Base-by-base conservation (phyloP, 2,797 vertebrate genomes). In the Diceros bicornis region DNA sequence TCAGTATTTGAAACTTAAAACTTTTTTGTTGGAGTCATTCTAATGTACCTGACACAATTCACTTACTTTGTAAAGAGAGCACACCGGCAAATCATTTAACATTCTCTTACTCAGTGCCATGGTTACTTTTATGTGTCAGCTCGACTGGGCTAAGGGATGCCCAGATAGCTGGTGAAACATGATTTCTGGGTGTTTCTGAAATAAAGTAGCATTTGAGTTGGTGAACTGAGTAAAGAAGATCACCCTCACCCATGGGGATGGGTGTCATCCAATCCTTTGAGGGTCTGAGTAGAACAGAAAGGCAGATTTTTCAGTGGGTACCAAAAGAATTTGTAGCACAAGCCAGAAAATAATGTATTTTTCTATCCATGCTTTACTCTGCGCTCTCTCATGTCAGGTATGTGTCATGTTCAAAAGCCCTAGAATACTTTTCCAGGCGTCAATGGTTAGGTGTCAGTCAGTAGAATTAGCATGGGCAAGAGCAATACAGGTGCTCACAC, bases 31-130 rank as follows among this genome's bases (percentile, higher is more conserved):
- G 20, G 66, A 14, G 69, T 27, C 12, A 1, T 11, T 32, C 4
- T 11, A 0, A 4, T 4, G 17, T 16, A 41, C 66, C 55, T 52
- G 52, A 37, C 4, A 2, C n/a, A 21, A n/a, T 12, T 17, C 1
- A 7, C 29, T 18, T 61, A 4, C 62, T 59, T 21, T 4, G 6
- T 17, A 23, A 37, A 27, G 14, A 25, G 2, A 50, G 9, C 6
- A 12, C 23, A 1, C 14, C 34, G 13, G 8, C 12, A 25, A 20
- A 11, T 41, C 7, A 13, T n/a, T 34, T 10, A 68, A 4, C 21
- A 0, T 89, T 32, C 59, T 41, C 7, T 69, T 52, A 44, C 69
- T 18, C 16, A 0, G 11, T 5, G 7, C 34, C n/a, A n/a, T 50
- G 44, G 32, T 50, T 47, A 2, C 11, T 23, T 13, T 34, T 23